These are phyloP conservation scores for roundworm (Caenorhabditis elegans) DNA, from an alignment of 1,140 invertebrate genomes.

Conservation along the genomic window DNA sequence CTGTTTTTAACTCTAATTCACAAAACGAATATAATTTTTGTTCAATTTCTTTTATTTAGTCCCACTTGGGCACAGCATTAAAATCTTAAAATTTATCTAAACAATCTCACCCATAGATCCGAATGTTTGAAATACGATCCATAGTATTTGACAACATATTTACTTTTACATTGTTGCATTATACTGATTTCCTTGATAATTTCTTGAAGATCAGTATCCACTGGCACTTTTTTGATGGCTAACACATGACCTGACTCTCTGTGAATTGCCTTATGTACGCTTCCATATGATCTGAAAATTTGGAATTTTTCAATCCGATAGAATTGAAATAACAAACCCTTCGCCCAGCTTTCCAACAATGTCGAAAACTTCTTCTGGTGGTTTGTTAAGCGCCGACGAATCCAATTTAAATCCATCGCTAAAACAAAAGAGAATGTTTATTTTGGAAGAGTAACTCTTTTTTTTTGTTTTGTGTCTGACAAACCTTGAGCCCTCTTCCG, in stretches of 20 bases:
- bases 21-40: too few species aligned
- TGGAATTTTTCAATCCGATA: too few species aligned
- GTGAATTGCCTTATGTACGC: slow-evolving; percentile 88
- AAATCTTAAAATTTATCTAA: background rate
- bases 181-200: slow-evolving; percentile 99
- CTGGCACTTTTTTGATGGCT: slow-evolving; percentile 97
- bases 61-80: too few species aligned
- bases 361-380: slow-evolving; percentile 97
- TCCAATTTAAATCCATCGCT: slow-evolving; percentile 59
- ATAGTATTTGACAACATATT: slow-evolving; percentile 97
- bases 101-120: slow-evolving; percentile 83
- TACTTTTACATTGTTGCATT: slow-evolving; percentile 95
- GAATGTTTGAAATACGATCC: slow-evolving; percentile 99
- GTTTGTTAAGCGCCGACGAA: slow-evolving; percentile 70
- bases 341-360: slow-evolving; percentile 97
- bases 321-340: slow-evolving; percentile 73
- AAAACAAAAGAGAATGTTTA: slow-evolving; percentile 26
- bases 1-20: too few species aligned
- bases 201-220: slow-evolving; percentile 97
- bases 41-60: too few species aligned
- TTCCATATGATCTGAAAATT: slow-evolving; percentile 75
- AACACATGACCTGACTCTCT: slow-evolving; percentile 95
- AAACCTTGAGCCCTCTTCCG: slow-evolving; percentile 17
- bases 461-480: background rate
- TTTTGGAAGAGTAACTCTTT: background rate